Conservation (phyloP, 1,140 invertebrate genomes). For the Stegodyphus dumicola region DNA sequence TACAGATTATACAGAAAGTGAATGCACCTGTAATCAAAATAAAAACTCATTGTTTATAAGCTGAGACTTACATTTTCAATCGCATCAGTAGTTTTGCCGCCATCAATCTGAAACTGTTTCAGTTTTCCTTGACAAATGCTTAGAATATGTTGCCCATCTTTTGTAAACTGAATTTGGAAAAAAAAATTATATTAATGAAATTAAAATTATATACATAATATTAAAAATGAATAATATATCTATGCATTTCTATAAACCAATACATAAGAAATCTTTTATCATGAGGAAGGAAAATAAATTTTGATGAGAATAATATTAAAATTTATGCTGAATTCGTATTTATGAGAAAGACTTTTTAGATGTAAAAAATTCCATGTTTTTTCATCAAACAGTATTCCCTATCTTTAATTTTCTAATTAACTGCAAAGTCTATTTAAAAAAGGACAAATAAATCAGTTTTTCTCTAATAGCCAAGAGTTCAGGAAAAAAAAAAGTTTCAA, state of each 20-base stretch:
- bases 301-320: background rate
- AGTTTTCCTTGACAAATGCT: conserved; percentile 80
- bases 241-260: background rate
- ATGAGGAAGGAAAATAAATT: background rate
- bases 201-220: conserved; percentile 17
- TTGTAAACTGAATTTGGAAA: conserved; percentile 73
- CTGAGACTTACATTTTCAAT: conserved; percentile 66
- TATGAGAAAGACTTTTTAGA: background rate
- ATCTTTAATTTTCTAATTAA: too few relatives aligned
- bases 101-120: conserved; percentile 76
- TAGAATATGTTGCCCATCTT: conserved; percentile 77
- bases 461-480: too few relatives aligned
- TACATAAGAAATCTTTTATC: background rate
- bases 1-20: background rate
- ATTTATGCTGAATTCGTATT: background rate
- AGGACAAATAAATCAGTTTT: too few relatives aligned
- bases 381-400: too few relatives aligned
- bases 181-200: background rate
- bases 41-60: background rate
- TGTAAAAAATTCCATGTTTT: too few relatives aligned
- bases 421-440: too few relatives aligned
- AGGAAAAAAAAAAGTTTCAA: too few relatives aligned
- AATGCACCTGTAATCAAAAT: background rate
- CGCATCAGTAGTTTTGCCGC: conserved; percentile 68
- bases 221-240: conserved; percentile 10